phyloP scores from a whole-genome alignment of 1,140 invertebrate genomes.

The Drosophila kanapiae region DNA sequence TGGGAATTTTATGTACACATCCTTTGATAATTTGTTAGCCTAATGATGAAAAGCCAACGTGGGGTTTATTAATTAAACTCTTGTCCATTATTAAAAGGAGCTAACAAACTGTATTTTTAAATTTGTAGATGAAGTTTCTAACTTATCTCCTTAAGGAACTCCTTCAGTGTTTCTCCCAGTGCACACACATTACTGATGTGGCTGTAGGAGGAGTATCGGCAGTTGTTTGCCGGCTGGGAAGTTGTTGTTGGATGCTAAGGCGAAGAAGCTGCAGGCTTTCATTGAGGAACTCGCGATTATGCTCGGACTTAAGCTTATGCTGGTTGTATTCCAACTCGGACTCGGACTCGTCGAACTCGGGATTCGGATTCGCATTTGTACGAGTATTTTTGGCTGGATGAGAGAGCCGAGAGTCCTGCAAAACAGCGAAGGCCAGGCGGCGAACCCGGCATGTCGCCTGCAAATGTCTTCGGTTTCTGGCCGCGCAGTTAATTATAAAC shows the following conservation, averaged over 20 bases:
- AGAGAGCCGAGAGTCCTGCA: slow-evolving; percentile 63
- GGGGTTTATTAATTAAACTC: too few relatives aligned
- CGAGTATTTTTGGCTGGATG: slow-evolving; percentile 31
- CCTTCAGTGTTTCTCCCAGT: slow-evolving; percentile 12
- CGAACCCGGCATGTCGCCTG: slow-evolving; percentile 78
- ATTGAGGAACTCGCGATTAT: slow-evolving; percentile 72
- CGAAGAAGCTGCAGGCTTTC: slow-evolving; percentile 58
- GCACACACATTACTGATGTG: slow-evolving; percentile 33
- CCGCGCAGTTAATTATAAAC: slow-evolving; percentile 85
- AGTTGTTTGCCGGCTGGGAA: slow-evolving; percentile 15
- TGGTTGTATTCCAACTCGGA: slow-evolving; percentile 47
- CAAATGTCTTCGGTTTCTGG: slow-evolving; percentile 72
- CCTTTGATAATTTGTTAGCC: background rate
- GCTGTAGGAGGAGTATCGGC: slow-evolving; percentile 39
- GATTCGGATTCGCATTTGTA: slow-evolving; percentile 23
- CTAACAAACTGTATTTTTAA: too few relatives aligned
- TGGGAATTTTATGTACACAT: background rate
- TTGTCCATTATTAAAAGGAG: too few relatives aligned
- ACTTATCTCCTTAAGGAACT: background rate
- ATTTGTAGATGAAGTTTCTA: too few relatives aligned
- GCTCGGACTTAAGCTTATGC: slow-evolving; percentile 41
- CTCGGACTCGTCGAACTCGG: slow-evolving; percentile 1
- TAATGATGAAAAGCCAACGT: too few relatives aligned
- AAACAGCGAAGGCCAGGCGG: slow-evolving; percentile 6
- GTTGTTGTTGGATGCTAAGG: slow-evolving; percentile 30